A percentile compares a stretch with the other conserved stretches of the same genome.
Evolutionary conservation across 2,797 vertebrate species (phyloP).

Genomic region (Enteromius unitaeniatus): DNA sequence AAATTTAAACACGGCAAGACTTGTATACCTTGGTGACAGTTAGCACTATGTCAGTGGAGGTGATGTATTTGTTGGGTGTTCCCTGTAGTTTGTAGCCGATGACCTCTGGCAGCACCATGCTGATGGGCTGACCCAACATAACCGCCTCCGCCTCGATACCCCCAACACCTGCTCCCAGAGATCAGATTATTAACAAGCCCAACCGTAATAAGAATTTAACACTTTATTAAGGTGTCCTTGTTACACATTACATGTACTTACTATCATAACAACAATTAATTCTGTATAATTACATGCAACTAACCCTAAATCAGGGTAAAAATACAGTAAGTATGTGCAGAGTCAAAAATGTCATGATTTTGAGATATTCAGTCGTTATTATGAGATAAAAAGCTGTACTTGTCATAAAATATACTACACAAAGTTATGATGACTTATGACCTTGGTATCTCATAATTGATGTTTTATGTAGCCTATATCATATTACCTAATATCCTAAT

Average conservation of each 20-base stretch:
- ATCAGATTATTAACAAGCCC: no score
- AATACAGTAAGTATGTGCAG: neutral
- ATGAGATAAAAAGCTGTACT: neutral
- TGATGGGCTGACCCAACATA: slow-evolving; percentile 97
- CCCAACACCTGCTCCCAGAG: slow-evolving; percentile 85
- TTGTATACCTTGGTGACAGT: slow-evolving; percentile 93
- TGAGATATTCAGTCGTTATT: neutral
- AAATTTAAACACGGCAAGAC: neutral
- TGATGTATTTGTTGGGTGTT: slow-evolving; percentile 85
- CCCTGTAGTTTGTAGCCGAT: slow-evolving; percentile 91
- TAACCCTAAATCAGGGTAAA: neutral
- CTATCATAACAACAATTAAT: no score
- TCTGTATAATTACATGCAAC: no score
- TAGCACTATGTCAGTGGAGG: slow-evolving; percentile 97
- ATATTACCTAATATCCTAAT: neutral
- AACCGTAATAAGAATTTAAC: neutral
- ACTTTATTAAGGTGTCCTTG: neutral
- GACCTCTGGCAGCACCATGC: slow-evolving; percentile 97
- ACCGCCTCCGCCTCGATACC: slow-evolving; percentile 98
- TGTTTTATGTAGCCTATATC: neutral
- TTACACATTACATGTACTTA: no score
- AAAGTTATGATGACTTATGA: neutral
- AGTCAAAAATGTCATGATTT: neutral
- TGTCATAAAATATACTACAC: neutral
- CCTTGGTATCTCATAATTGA: neutral